Conservation (phyloP, 2,888 invertebrate species). For the Asteroscopus sphinx region DNA sequence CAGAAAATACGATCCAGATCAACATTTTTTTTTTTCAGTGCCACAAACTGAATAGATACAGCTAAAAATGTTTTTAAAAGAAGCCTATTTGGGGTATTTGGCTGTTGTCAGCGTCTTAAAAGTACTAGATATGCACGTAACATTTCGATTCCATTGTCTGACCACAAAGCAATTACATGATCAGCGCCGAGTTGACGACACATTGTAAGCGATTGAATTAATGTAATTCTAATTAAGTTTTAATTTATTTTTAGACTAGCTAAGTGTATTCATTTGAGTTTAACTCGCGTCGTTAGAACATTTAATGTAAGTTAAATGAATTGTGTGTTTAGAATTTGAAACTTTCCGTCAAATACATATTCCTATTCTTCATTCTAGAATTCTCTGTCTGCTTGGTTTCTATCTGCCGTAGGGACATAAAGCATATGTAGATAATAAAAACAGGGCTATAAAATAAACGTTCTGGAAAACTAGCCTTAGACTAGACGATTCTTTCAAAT, state of each 20-base stretch:
- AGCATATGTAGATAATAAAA: too few species aligned
- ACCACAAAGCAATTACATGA: constrained; percentile 23
- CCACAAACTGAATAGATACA: too few species aligned
- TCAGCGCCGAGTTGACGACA: constrained; percentile 3
- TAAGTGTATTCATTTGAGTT: constrained; percentile 40
- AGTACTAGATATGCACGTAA: too few species aligned
- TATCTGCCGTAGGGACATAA: too few species aligned
- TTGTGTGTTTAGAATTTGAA: background rate
- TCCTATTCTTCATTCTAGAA: background rate
- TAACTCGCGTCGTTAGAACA: constrained; percentile 9
- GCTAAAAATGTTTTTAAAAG: too few species aligned
- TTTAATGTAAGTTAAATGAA: constrained; percentile 9
- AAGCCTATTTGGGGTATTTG: too few species aligned
- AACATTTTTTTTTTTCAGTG: too few species aligned
- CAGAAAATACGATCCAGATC: too few species aligned
- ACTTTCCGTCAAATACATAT: background rate
- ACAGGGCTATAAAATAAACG: too few species aligned
- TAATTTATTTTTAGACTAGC: constrained; percentile 43
- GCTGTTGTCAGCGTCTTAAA: too few species aligned
- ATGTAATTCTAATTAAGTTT: constrained; percentile 34
- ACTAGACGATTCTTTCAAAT: background rate
- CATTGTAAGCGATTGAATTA: too few species aligned
- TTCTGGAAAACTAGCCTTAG: background rate
- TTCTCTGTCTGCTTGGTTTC: background rate
- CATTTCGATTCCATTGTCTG: constrained; percentile 30